These are phyloP conservation scores for Protophormia terraenovae DNA, from an alignment of 2,888 invertebrate species.

Conservation along the genomic window DNA sequence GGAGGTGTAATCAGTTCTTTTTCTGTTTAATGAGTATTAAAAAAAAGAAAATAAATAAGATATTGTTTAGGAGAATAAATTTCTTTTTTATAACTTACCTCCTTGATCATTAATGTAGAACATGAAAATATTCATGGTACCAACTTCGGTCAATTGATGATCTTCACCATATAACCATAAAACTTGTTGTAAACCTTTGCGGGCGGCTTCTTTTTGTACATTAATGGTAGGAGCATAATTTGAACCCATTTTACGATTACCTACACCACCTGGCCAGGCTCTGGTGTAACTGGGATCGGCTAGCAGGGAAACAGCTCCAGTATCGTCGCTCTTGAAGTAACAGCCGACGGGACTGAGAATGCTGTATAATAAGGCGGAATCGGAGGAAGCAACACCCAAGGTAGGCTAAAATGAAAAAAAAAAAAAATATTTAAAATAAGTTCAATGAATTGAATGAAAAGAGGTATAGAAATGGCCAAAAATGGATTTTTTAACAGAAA, in stretches of 20 bases:
- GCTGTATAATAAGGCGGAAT: constrained; percentile 94
- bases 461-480: not conserved
- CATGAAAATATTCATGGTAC: constrained; percentile 98
- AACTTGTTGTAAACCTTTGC: constrained; percentile 94
- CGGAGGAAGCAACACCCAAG: constrained; percentile 93
- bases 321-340: constrained; percentile 89
- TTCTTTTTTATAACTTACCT: constrained; percentile 83
- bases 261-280: constrained; percentile 96
- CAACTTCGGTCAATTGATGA: constrained; percentile 97
- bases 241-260: constrained; percentile 97
- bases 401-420: constrained; percentile 86
- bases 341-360: constrained; percentile 96
- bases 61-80: not conserved
- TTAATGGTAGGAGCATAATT: constrained; percentile 94
- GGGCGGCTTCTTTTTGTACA: constrained; percentile 89
- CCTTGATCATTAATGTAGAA: constrained; percentile 93
- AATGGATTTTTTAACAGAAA: not conserved
- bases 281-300: constrained; percentile 95
- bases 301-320: constrained; percentile 90
- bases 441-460: not conserved
- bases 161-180: constrained; percentile 98
- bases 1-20: constrained; percentile 96
- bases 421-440: not conserved
- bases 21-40: constrained; percentile 84
- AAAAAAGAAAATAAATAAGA: constrained; percentile 47